Evolutionary conservation across 2,888 invertebrate genomes (phyloP).

Genomic region (Papilio gigon): DNA sequence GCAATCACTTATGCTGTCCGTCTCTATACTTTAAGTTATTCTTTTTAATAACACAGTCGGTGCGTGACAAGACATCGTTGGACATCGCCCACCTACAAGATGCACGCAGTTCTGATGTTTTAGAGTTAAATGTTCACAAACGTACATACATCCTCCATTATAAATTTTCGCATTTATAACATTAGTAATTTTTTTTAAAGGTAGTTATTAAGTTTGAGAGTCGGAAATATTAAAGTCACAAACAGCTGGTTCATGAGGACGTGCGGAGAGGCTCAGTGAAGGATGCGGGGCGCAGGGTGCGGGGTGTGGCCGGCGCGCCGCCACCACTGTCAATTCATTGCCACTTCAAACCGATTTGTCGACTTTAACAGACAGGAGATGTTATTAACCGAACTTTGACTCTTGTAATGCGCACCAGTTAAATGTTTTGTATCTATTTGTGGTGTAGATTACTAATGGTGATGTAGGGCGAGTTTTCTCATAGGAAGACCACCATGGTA

Average conservation of each 20-base stretch:
- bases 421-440: too few relatives aligned
- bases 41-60: neutral
- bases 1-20: neutral
- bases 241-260: neutral
- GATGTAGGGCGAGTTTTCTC: too few relatives aligned
- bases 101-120: too few relatives aligned
- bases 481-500: too few relatives aligned
- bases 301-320: neutral
- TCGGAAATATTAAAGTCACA: neutral
- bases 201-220: too few relatives aligned
- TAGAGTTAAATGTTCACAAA: too few relatives aligned
- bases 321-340: conserved; percentile 18
- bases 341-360: conserved; percentile 28
- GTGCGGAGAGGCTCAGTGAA: neutral
- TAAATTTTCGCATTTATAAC: too few relatives aligned
- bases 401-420: neutral
- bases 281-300: neutral
- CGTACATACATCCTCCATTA: too few relatives aligned
- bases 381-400: conserved; percentile 3
- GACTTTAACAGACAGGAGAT: conserved; percentile 10
- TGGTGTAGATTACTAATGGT: neutral
- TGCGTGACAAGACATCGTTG: too few relatives aligned
- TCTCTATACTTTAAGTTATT: neutral
- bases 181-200: too few relatives aligned
- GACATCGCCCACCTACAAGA: too few relatives aligned